Base-by-base conservation (phyloP, 2,888 invertebrate genomes). In the Ctenicera cuprea region DNA sequence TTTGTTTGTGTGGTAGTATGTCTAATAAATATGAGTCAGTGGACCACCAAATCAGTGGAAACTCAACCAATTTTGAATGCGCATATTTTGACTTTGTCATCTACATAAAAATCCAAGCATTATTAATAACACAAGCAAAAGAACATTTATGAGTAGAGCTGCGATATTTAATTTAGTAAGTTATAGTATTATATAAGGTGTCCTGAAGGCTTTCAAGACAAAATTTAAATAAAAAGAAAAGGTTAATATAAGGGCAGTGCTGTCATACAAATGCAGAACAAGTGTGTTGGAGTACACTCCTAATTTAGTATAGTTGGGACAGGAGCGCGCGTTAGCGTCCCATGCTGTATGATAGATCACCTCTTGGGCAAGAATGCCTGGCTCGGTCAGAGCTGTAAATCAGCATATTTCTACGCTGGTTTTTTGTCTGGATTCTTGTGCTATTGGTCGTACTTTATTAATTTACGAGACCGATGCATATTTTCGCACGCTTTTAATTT, bases 401-500 rank as follows among this genome's bases (percentile, higher is more conserved):
- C 72, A 72, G 61, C 72, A 72, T 72, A 72, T 72, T 67, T 72
- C 72, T 72, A 72, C 72, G 72, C 72, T 66, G 59, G 59, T 72
- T 72, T 72, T 72, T 72, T 66, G 66, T 67, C 66, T 66, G 72
- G 66, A 66, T 72, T 67, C 66, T 72, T 72, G 37, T 63, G 57
- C 72, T 66, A 72, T 72, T 72, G 72, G 66, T 48, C 59, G 72
- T 72, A 63, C 72, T 72, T 75, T 75, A 75, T 75, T 75, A 75
- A 75, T 75, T 72, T 74, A 66, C 71, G 66, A 74, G 71, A 41
- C 68, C 64, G 65, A 69, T 68, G 75, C 71, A 68, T 68, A 75
- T 69, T 75, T 75, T 75, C 75, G 72, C 75, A 75, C 75, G 75
- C 75, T 72, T 63, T 74, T 70, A 73, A 67, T 73, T 68, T 68